A percentile compares a stretch with the other conserved stretches of the same genome.
phyloP scores from a whole-genome alignment of 2,888 invertebrate species.

The Troglohyphantes excavatus region DNA sequence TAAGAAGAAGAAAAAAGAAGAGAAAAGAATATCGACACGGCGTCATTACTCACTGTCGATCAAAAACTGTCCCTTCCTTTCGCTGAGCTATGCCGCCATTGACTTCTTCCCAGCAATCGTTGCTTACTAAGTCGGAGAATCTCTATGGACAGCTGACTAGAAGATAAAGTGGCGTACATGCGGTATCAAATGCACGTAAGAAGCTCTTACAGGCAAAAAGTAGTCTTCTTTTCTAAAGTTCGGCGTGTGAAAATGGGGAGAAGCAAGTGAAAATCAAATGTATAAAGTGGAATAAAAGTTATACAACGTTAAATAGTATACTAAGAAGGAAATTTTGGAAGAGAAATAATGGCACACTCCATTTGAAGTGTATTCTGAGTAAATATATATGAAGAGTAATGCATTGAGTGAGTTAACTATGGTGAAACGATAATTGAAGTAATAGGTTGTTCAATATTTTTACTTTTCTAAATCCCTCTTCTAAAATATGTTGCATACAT shows the following conservation, averaged over 20 bases:
- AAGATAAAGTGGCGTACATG: slow-evolving; percentile 76
- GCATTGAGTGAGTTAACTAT: neutral
- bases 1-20: slow-evolving; percentile 61
- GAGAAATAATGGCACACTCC: neutral
- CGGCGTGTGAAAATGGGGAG: slow-evolving; percentile 31
- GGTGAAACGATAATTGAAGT: neutral
- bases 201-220: slow-evolving; percentile 52
- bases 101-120: slow-evolving; percentile 70
- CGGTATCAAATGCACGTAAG: slow-evolving; percentile 72
- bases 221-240: slow-evolving; percentile 28
- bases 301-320: neutral
- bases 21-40: slow-evolving; percentile 76
- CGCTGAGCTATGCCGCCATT: slow-evolving; percentile 75
- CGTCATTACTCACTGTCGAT: slow-evolving; percentile 78
- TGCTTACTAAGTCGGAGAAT: slow-evolving; percentile 75
- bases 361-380: neutral
- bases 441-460: neutral
- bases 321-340: neutral
- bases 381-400: neutral
- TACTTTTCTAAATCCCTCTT: neutral
- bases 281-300: slow-evolving; percentile 11
- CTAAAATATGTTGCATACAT: neutral
- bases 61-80: slow-evolving; percentile 77
- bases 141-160: slow-evolving; percentile 73
- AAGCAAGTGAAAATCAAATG: neutral